These are phyloP conservation scores for Falco peregrinus DNA, from an alignment of 2,797 vertebrate species.

Conservation along the genomic window DNA sequence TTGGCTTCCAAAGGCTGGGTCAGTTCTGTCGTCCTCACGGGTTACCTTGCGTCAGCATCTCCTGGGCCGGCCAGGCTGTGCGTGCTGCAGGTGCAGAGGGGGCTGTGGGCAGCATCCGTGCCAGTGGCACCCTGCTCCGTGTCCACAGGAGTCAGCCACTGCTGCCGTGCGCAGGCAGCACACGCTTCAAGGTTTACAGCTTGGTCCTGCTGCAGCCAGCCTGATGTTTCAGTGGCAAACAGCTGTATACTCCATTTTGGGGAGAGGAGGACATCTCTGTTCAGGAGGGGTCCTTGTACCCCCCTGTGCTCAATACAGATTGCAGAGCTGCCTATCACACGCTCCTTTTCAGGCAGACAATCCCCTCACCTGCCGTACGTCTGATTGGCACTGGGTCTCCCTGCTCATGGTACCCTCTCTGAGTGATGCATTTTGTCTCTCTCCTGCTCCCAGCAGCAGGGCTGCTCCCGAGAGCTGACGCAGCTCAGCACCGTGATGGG, in stretches of 20 bases:
- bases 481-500: accelerated
- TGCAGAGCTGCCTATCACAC: accelerated
- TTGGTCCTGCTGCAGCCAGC: not conserved
- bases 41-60: not conserved
- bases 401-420: not conserved
- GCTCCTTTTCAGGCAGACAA: not conserved
- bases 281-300: not conserved
- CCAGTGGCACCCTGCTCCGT: accelerated
- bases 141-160: not conserved
- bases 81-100: accelerated
- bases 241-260: not conserved
- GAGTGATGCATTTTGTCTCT: too few relatives aligned
- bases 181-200: not conserved
- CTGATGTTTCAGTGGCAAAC: not conserved
- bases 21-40: not conserved
- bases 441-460: not conserved
- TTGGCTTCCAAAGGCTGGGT: not conserved
- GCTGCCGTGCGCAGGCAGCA: not conserved
- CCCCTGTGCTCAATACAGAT: not conserved
- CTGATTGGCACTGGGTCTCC: not conserved
- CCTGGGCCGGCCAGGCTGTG: not conserved
- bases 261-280: too few relatives aligned
- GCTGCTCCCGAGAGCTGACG: not conserved
- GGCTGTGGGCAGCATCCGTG: accelerated
- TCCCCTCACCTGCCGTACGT: accelerated